A percentile compares a stretch with the other conserved stretches of the same genome.
Conservation (phyloP, 2,888 invertebrate genomes). For the Morinoia aosen region DNA sequence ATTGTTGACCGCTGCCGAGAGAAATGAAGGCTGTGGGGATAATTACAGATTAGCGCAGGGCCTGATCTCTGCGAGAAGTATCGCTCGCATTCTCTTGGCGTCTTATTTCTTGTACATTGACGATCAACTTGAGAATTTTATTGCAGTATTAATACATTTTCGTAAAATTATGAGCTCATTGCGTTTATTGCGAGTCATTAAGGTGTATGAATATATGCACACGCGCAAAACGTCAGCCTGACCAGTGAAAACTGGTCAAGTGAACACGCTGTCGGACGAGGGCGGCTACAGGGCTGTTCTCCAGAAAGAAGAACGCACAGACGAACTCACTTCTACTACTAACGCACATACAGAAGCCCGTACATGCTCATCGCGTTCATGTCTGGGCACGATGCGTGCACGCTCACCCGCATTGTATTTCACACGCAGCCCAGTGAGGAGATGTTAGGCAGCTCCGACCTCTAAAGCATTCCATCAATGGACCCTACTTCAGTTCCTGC, state of each 20-base stretch:
- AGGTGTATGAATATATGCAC: not conserved
- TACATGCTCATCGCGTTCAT: slow-evolving; percentile 30
- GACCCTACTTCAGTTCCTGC: not conserved
- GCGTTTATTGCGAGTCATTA: not conserved
- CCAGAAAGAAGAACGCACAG: slow-evolving; percentile 18
- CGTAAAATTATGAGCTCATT: not conserved
- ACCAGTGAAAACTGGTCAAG: not conserved
- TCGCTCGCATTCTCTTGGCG: slow-evolving; percentile 13
- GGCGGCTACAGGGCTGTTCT: slow-evolving; percentile 50
- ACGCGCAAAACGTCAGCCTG: not conserved
- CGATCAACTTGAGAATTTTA: not conserved
- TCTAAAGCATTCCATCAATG: not conserved
- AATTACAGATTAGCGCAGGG: slow-evolving; percentile 51
- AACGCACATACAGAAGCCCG: slow-evolving; percentile 47
- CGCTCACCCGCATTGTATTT: slow-evolving; percentile 28
- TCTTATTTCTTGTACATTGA: not conserved
- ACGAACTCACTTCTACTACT: slow-evolving; percentile 26
- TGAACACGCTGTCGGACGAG: slow-evolving; percentile 9
- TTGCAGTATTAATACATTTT: not conserved
- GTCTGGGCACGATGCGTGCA: not conserved
- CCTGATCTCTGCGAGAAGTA: slow-evolving; percentile 40
- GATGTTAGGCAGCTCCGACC: not conserved
- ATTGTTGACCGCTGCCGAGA: slow-evolving; percentile 45
- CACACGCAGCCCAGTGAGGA: not conserved
- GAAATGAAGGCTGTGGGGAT: slow-evolving; percentile 50